Base-by-base conservation (phyloP, 2,113 vertebrate genomes). In the Panthera leo region DNA sequence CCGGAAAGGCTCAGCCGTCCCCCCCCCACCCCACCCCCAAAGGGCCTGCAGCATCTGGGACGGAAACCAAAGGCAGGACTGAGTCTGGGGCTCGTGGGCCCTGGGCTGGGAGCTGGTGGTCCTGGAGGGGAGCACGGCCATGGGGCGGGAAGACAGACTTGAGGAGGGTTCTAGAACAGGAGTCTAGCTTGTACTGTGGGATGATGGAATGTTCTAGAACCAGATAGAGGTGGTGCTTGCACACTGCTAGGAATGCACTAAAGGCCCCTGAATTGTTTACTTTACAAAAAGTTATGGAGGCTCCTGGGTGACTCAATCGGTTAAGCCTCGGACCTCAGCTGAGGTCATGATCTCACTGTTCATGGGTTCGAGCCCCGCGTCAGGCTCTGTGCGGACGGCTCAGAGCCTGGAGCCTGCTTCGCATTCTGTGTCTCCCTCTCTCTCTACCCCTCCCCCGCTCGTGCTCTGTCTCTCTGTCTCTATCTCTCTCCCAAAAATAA, bases 341-440 rank as follows among this genome's bases (percentile, higher is more conserved):
- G 25, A 2, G 39, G 23, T 42, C 71, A 42, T 25, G 71, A 39
- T 7, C 36, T 42, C 5, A 21, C 6, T 5, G 71, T 75, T 75
- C 5, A 1, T 14, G 39, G 7, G 23, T 27, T 27, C 0, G 12
- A 27, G 39, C 39, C 14, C 14, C 3, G 2, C 7, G 0, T 9
- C 18, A 7, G 67, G 34, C 67, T n/a, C 67, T 19, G 34, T 4
- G 7, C 3, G 31, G 7, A 48, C 27, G 0, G 42, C 51, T 51
- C 13, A 1, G 51, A 51, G 51, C 18, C 19, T 61, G 25, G 25
- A 4, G 71, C 15, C 73, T 76, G 42, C 27, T 7, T 29, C 7
- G 4, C 25, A 76, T 8, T 16, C 27, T 76, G 42, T 48, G 21
- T 42, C 36, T 21, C 7, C 21, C 5, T 31, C 63, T 65, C 42